Evolutionary conservation across 1,140 invertebrate species (phyloP).

Genomic region (Hycleus cichorii): DNA sequence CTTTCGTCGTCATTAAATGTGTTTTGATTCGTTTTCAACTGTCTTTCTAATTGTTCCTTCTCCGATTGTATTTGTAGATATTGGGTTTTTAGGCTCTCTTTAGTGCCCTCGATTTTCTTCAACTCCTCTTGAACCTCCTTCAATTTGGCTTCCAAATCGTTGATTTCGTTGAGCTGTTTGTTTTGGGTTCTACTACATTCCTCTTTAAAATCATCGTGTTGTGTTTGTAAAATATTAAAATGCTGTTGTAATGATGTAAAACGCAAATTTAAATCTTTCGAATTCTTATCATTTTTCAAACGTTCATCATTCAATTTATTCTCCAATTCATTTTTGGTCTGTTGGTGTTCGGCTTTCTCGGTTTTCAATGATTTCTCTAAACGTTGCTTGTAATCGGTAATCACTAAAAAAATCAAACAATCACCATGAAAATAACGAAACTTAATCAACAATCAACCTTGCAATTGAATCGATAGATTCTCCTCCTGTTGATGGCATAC

Average conservation of each 20-base stretch:
- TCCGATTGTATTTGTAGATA: constrained; percentile 15
- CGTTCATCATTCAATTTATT: constrained; percentile 41
- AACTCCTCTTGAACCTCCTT: constrained; percentile 34
- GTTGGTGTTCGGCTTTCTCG: constrained; percentile 43
- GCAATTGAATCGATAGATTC: constrained; percentile 43
- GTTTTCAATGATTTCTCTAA: constrained; percentile 43
- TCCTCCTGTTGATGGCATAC: constrained; percentile 45
- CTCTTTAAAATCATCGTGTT: constrained; percentile 38
- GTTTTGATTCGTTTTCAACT: constrained; percentile 4
- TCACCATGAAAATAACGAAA: not conserved
- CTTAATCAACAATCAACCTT: constrained; percentile 35
- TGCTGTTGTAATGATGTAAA: constrained; percentile 43
- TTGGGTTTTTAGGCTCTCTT: constrained; percentile 26
- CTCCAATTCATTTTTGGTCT: constrained; percentile 39
- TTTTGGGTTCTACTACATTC: constrained; percentile 33
- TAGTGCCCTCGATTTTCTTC: constrained; percentile 24
- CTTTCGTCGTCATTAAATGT: constrained; percentile 14
- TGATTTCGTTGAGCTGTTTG: constrained; percentile 34
- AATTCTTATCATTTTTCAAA: constrained; percentile 40
- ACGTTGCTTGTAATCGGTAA: constrained; percentile 43
- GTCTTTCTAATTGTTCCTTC: constrained; percentile 28
- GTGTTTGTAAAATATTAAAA: constrained; percentile 41
- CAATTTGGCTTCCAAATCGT: constrained; percentile 35
- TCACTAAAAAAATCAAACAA: constrained; percentile 30
- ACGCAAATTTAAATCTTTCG: constrained; percentile 38